phyloP scores from a whole-genome alignment of 2,888 invertebrate genomes.

The Cosmorhoe ocellata region DNA sequence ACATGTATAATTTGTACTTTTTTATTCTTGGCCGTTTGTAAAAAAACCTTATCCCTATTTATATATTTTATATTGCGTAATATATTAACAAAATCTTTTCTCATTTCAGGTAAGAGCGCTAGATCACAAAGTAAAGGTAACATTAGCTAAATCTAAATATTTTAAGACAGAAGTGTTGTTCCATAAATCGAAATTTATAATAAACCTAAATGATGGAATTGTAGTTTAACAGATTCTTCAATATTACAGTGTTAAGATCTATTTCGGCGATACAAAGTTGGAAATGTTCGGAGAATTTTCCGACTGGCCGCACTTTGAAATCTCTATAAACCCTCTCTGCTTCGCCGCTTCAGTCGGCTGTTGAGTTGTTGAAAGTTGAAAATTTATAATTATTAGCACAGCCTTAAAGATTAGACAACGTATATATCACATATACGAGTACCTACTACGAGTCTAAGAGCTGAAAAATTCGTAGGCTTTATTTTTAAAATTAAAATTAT shows the following conservation, averaged over 20 bases:
- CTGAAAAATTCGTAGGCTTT: too few relatives aligned
- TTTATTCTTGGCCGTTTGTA: too few relatives aligned
- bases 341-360: conserved; percentile 44
- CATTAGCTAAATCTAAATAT: conserved; percentile 34
- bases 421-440: too few relatives aligned
- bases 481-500: too few relatives aligned
- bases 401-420: too few relatives aligned
- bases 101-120: conserved; percentile 47
- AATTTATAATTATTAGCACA: conserved; percentile 70
- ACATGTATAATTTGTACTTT: too few relatives aligned
- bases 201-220: conserved; percentile 25
- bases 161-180: conserved; percentile 41
- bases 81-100: conserved; percentile 22
- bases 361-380: conserved; percentile 58
- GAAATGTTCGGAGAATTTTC: conserved; percentile 35
- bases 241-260: conserved; percentile 5
- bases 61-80: too few relatives aligned
- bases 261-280: conserved; percentile 21
- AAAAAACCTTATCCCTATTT: too few relatives aligned
- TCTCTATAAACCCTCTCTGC: conserved; percentile 54
- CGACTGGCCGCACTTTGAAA: conserved; percentile 36
- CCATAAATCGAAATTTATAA: conserved; percentile 36
- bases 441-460: too few relatives aligned
- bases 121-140: conserved; percentile 36
- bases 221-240: conserved; percentile 24